Percentiles rank a stretch among this genome's conserved stretches.
Evolutionary conservation across 2,888 invertebrate species (phyloP).

Genomic region (Megamerina dolium): DNA sequence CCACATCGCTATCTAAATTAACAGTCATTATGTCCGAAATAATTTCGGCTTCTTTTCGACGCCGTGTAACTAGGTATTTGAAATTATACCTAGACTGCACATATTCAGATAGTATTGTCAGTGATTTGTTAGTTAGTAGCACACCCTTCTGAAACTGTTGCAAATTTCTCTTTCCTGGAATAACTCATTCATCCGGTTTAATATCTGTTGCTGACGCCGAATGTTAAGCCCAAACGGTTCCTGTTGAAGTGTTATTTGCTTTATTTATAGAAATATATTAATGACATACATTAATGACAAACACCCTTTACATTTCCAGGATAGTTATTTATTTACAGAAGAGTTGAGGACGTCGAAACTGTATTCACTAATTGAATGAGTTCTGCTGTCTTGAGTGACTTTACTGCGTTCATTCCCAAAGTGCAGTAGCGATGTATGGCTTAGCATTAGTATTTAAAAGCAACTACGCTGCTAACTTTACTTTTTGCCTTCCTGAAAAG

Average conservation of each 20-base stretch:
- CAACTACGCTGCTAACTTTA: slow-evolving; percentile 10
- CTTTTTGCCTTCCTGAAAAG: slow-evolving; percentile 11
- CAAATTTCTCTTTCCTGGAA: too few relatives aligned
- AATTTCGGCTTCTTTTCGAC: too few relatives aligned
- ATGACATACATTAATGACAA: background rate
- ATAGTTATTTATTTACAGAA: background rate
- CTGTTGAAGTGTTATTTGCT: background rate
- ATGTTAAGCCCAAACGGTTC: too few relatives aligned
- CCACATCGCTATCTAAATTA: too few relatives aligned
- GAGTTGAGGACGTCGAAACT: slow-evolving; percentile 6
- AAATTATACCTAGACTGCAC: too few relatives aligned
- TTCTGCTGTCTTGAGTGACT: slow-evolving; percentile 7
- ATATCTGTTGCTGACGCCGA: too few relatives aligned
- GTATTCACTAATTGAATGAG: slow-evolving; percentile 9
- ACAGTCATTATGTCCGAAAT: background rate
- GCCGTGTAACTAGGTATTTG: too few relatives aligned
- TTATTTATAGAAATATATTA: background rate
- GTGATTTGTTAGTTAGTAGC: too few relatives aligned
- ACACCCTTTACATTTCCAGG: background rate
- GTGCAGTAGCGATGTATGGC: slow-evolving; percentile 6
- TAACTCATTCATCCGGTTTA: too few relatives aligned
- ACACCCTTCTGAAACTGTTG: too few relatives aligned
- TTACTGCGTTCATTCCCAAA: background rate
- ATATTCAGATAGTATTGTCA: too few relatives aligned
- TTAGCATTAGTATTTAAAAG: slow-evolving; percentile 8